Base-by-base conservation (phyloP, 2,797 vertebrate genomes). In the Psittacula echo region DNA sequence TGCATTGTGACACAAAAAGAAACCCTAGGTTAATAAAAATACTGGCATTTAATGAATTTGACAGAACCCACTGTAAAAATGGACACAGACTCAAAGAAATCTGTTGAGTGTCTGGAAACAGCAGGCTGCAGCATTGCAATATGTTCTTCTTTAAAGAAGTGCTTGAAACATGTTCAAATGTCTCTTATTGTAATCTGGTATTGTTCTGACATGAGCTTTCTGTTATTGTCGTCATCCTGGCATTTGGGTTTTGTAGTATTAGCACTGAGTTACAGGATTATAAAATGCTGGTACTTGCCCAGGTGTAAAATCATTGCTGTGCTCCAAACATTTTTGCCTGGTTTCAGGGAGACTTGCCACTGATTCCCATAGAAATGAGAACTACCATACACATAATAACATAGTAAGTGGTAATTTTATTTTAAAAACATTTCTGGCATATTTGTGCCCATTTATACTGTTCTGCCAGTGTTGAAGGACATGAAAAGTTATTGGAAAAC, bases 11-110 rank as follows among this genome's bases (percentile, higher is more conserved):
- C 58, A 85, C 64, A 56, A 34, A 75, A 92, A 85, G 58, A 85
- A 89, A 54, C 21, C 23, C 17, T 76, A 34, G 37, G 22, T 91
- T 93, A 88, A 93, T 89, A 84, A 84, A 96, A 93, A 78, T 51
- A 66, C 32, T 85, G 42, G 20, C 27, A 37, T 80, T 80, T 72
- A 89, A 75, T 75, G 45, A 30, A 56, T 88, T 86, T 94, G 87
- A 53, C 76, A 89, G 80, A 91, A 79, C 45, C 78, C 20, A 1
- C 44, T 88, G 47, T 85, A 82, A 74, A 91, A 91, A 87, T 61
- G 34, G 61, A 65, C 64, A 29, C 9, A 56, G 60, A 41, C 45
- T 84, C 1, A 0, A n/a, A 73, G 82, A 72, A 87, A 80, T 82
- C 7, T 12, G 37, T 60, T 65, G 75, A 77, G 50, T 14, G 19